phyloP scores from a whole-genome alignment of 2,797 vertebrate genomes.

The Bufotes viridis region DNA sequence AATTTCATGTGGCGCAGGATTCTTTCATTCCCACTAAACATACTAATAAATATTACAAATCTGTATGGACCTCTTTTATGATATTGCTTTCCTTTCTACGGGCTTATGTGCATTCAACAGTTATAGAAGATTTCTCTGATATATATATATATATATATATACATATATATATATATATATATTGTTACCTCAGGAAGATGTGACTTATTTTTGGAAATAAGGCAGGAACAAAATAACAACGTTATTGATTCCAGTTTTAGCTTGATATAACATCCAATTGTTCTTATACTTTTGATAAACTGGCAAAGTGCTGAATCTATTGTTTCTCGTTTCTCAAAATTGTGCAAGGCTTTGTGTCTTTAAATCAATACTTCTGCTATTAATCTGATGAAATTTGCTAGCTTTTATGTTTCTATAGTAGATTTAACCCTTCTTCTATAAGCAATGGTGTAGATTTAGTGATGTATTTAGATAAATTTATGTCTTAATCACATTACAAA shows the following conservation, averaged over 20 bases:
- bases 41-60: not conserved
- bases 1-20: not conserved
- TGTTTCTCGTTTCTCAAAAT: slow-evolving; percentile 55
- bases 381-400: slow-evolving; percentile 36
- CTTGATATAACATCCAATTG: slow-evolving; percentile 49
- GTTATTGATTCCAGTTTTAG: slow-evolving; percentile 61
- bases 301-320: not conserved
- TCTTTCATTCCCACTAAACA: not conserved
- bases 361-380: slow-evolving; percentile 49
- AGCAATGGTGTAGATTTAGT: not conserved
- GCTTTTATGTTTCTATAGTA: slow-evolving; percentile 20
- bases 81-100: not conserved
- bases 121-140: not conserved
- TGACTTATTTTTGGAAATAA: slow-evolving; percentile 46
- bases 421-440: not conserved
- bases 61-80: not conserved
- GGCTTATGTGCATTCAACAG: not conserved
- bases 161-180: too few species aligned
- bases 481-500: not conserved
- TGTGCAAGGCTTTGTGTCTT: slow-evolving; percentile 42
- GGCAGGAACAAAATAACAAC: slow-evolving; percentile 51
- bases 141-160: too few species aligned
- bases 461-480: not conserved
- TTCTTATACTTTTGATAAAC: slow-evolving; percentile 37
- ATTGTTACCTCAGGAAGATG: not conserved